A percentile compares a stretch with the other conserved stretches of the same genome.
Evolutionary conservation across 2,797 vertebrate species (phyloP).

Genomic region (Gephyroberyx darwinii): DNA sequence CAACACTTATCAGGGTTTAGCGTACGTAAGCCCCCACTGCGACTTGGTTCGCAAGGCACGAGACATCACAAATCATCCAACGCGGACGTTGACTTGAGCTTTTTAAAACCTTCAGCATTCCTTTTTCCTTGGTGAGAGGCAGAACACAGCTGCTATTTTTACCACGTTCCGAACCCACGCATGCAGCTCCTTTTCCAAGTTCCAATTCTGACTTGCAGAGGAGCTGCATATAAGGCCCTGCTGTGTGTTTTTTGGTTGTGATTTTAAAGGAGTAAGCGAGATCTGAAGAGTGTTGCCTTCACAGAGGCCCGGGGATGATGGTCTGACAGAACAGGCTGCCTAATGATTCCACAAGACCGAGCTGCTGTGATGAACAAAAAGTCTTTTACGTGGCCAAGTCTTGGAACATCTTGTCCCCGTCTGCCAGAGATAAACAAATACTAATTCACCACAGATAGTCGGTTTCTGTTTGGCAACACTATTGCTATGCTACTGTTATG

Average conservation of each 20-base stretch:
- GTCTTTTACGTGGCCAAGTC: constrained; percentile 16
- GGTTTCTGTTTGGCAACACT: constrained; percentile 11
- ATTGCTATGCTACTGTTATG: constrained; percentile 18
- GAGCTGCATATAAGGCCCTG: constrained; percentile 8
- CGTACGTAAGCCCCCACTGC: constrained; percentile 29
- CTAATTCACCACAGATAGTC: constrained; percentile 38
- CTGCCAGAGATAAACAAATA: constrained; percentile 39
- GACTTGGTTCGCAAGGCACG: constrained; percentile 32
- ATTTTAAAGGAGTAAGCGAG: constrained; percentile 10
- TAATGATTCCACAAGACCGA: constrained; percentile 20
- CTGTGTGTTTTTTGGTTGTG: constrained; percentile 16
- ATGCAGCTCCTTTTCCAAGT: constrained; percentile 34
- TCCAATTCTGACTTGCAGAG: constrained; percentile 30
- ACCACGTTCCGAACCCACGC: constrained; percentile 56
- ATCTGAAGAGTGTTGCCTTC: constrained; percentile 27
- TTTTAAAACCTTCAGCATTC: constrained; percentile 53
- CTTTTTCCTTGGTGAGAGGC: constrained; percentile 55
- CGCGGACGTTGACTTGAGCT: constrained; percentile 33
- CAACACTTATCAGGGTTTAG: constrained; percentile 1
- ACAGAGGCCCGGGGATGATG: constrained; percentile 12
- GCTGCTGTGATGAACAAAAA: constrained; percentile 15
- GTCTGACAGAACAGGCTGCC: constrained; percentile 11
- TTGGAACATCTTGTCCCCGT: constrained; percentile 22
- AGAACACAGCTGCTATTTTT: constrained; percentile 67
- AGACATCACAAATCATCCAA: constrained; percentile 41